Evolutionary conservation across 2,113 vertebrate genomes (phyloP).

Genomic region (Eidolon helvum): DNA sequence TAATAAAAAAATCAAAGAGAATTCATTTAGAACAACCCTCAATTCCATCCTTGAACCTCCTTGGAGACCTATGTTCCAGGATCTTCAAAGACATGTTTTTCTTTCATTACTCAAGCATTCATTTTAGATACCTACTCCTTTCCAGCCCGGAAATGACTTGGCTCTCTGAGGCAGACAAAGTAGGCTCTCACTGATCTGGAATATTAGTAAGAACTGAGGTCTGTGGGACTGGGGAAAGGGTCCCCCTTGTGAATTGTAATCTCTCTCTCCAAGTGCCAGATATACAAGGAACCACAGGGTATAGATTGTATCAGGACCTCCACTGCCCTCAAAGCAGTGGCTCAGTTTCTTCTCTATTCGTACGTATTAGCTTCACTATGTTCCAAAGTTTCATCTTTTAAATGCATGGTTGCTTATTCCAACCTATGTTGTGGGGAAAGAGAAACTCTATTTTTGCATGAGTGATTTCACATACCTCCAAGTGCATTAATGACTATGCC

Average conservation of each 20-base stretch:
- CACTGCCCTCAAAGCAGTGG: neutral
- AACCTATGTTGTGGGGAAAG: neutral
- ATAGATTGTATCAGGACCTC: neutral
- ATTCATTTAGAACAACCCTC: neutral
- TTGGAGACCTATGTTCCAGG: neutral
- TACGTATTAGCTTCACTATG: neutral
- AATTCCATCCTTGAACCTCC: constrained; percentile 2
- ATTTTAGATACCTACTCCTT: neutral
- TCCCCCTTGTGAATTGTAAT: neutral
- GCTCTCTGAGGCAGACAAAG: neutral
- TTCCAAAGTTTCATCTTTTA: neutral
- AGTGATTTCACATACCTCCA: neutral
- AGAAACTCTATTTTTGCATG: neutral
- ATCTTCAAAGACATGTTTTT: neutral
- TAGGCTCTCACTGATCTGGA: neutral
- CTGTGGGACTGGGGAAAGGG: neutral
- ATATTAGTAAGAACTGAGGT: neutral
- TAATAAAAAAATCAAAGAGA: constrained; percentile 16
- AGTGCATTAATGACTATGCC: neutral
- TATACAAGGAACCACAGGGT: neutral
- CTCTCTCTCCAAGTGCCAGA: neutral
- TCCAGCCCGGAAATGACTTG: neutral
- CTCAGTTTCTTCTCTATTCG: neutral
- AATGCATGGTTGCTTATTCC: neutral
- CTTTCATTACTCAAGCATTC: neutral